These are phyloP conservation scores for Aphelinus atriplicis DNA, from an alignment of 1,140 invertebrate species.

Conservation along the genomic window DNA sequence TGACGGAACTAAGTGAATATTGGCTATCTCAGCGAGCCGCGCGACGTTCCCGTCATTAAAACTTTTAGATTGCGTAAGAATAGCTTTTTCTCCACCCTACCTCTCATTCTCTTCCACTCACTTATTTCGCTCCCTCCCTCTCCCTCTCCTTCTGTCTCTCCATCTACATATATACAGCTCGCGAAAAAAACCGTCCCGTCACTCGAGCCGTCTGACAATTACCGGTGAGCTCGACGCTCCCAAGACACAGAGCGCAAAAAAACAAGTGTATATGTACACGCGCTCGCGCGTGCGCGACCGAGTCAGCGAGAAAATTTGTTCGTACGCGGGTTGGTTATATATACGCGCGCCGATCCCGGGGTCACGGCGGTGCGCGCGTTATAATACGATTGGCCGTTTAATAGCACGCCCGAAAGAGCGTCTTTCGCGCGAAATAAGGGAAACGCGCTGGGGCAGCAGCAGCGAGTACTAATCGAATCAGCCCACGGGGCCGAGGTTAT, in stretches of 20 bases:
- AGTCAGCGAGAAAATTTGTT: too few relatives aligned
- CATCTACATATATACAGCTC: neutral
- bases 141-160: too few relatives aligned
- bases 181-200: conserved; percentile 46
- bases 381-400: too few relatives aligned
- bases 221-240: conserved; percentile 26
- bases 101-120: conserved; percentile 37
- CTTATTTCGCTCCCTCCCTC: conserved; percentile 16
- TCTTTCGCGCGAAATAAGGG: too few relatives aligned
- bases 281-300: too few relatives aligned
- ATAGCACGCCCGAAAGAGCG: too few relatives aligned
- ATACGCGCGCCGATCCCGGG: too few relatives aligned
- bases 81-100: conserved; percentile 48
- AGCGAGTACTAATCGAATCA: neutral
- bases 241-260: too few relatives aligned
- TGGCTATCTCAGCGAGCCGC: conserved; percentile 58
- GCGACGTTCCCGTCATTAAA: conserved; percentile 65
- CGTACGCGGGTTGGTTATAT: too few relatives aligned
- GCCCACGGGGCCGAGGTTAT: neutral
- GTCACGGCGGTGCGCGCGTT: too few relatives aligned
- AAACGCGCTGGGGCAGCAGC: too few relatives aligned
- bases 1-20: conserved; percentile 64
- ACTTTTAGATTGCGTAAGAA: conserved; percentile 67
- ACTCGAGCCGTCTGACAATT: conserved; percentile 46
- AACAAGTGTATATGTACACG: too few relatives aligned